Base-by-base conservation (phyloP, 2,113 vertebrate genomes). In the Nycticryphes semicollaris region DNA sequence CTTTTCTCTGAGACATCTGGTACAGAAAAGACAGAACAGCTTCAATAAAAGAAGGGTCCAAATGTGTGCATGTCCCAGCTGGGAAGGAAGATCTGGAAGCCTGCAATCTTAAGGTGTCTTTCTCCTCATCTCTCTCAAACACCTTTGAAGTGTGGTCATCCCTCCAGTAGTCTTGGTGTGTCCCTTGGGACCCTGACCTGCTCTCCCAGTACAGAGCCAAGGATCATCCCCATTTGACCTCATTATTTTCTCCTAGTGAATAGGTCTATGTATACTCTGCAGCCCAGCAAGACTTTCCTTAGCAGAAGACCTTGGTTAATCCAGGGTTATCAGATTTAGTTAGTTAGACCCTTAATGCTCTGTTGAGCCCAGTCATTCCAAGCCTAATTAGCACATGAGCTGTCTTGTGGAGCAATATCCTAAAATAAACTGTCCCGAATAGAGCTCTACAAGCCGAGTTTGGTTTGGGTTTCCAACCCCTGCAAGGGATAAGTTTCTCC, bases 301-400 rank as follows among this genome's bases (percentile, higher is more conserved):
- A 83, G n/a, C 50, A 93, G 90, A 89, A 88, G 78, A 79, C 87
- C 87, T 82, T 73, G 25, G 91, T 90, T 96, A 94, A 96, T 95
- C 93, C 78, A 87, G 87, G 37, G 91, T 96, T 96, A 96, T 93
- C 74, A 94, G 93, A 91, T 94, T 95, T 94, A 91, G 70, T 89
- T 87, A 79, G 73, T 85, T 87, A 94, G 90, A 93, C 78, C 47
- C 70, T 85, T 95, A 97, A 94, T 85, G 79, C 90, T 76, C 37
- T 83, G 84, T 96, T 95, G 87, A 96, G 82, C 85, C 63, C 63
- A 74, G 75, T 90, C 90, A 90, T 93, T 95, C 87, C 82, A 77
- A 96, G 78, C 54, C 70, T 87, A 95, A 93, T 95, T 96, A 94
- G 87, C 87, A 91, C 92, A 85, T 90, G 93, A 96, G 78, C 81